These are phyloP conservation scores for Sapayoa aenigma DNA, from an alignment of 2,113 vertebrate genomes.

Conservation along the genomic window DNA sequence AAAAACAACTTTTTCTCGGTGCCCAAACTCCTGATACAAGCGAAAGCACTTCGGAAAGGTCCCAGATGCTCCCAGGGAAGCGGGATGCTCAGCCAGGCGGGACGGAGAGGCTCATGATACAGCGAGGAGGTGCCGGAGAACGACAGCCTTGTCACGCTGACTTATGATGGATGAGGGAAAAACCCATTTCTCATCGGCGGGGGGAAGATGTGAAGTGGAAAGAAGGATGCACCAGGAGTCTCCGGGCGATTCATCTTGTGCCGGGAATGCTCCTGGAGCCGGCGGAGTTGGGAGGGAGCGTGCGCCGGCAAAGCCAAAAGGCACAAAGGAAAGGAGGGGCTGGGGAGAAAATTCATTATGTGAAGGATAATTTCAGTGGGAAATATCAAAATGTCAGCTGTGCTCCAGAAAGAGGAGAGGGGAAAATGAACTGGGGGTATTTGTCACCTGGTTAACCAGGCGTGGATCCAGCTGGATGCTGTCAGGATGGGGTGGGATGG, in stretches of 20 bases:
- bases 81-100: neutral
- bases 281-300: neutral
- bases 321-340: neutral
- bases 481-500: neutral
- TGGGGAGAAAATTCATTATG: slow-evolving; percentile 61
- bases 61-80: slow-evolving; percentile 19
- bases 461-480: neutral
- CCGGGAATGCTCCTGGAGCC: slow-evolving; percentile 18
- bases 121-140: neutral
- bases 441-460: slow-evolving; percentile 72
- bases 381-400: slow-evolving; percentile 70
- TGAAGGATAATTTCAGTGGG: slow-evolving; percentile 64
- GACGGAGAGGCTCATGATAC: slow-evolving; percentile 13
- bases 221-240: slow-evolving; percentile 67
- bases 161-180: slow-evolving; percentile 76
- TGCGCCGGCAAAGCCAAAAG: neutral
- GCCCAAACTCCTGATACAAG: neutral
- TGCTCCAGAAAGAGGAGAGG: slow-evolving; percentile 15
- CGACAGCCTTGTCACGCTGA: slow-evolving; percentile 70
- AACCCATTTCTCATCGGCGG: slow-evolving; percentile 70
- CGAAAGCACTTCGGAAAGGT: slow-evolving; percentile 15
- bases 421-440: slow-evolving; percentile 6
- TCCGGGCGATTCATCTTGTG: slow-evolving; percentile 67
- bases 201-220: slow-evolving; percentile 69
- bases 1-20: neutral